A percentile compares a stretch with the other conserved stretches of the same genome.
These are phyloP conservation scores for Polyommatus iphigenia DNA, from an alignment of 2,888 invertebrate species.

Conservation along the genomic window DNA sequence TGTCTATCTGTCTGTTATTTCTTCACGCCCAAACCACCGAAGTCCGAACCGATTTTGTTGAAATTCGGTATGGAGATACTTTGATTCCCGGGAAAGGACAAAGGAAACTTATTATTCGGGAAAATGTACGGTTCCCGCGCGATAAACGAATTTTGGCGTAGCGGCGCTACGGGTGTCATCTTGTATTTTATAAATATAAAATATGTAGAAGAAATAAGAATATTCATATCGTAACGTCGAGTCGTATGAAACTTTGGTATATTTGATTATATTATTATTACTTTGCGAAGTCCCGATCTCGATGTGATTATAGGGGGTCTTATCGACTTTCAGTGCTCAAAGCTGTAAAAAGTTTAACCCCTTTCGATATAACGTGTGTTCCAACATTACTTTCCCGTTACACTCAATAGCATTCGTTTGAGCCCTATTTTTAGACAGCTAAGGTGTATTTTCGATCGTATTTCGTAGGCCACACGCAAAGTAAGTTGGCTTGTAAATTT, in stretches of 20 bases:
- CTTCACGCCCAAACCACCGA: too few species aligned
- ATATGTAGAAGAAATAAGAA: neutral
- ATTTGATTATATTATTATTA: too few species aligned
- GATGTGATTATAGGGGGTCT: slow-evolving; percentile 61
- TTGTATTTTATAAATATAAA: neutral
- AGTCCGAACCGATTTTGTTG: too few species aligned
- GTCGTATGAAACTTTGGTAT: slow-evolving; percentile 41
- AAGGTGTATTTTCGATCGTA: slow-evolving; percentile 11
- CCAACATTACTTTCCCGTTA: slow-evolving; percentile 42
- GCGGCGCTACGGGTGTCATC: too few species aligned
- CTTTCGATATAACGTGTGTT: slow-evolving; percentile 62
- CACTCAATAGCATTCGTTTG: neutral
- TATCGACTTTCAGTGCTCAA: slow-evolving; percentile 68
- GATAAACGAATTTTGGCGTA: too few species aligned
- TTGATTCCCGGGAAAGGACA: too few species aligned
- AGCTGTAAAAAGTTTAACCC: slow-evolving; percentile 73
- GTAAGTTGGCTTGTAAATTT: slow-evolving; percentile 32
- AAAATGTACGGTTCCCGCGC: too few species aligned
- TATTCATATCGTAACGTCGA: slow-evolving; percentile 30
- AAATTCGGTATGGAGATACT: too few species aligned
- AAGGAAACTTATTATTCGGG: too few species aligned
- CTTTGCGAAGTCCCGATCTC: slow-evolving; percentile 55
- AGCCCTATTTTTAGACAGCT: neutral
- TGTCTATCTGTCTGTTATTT: too few species aligned
- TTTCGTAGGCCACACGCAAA: neutral